These are phyloP conservation scores for Mastigias papua DNA, from an alignment of 30 jellyfish, hydroid and myxozoan genomes.

Conservation along the genomic window DNA sequence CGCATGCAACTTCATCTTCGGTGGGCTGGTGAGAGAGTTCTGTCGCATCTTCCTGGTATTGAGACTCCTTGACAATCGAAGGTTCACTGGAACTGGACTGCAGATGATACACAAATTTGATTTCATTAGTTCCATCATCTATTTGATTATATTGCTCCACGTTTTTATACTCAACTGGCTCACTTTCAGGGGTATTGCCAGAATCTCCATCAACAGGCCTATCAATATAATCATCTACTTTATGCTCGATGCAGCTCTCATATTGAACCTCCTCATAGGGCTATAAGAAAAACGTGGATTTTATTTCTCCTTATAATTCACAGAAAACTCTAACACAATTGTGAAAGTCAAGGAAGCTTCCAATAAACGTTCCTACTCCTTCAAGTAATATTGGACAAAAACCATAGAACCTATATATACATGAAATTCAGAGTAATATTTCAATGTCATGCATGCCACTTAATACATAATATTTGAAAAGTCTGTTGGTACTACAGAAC, in stretches of 20 bases:
- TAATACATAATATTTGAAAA: too few species aligned
- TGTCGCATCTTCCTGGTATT: neutral
- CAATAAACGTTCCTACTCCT: too few species aligned
- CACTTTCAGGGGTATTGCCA: neutral
- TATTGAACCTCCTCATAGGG: neutral
- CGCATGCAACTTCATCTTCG: neutral
- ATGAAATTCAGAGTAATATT: too few species aligned
- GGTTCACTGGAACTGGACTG: neutral
- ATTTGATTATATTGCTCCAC: neutral
- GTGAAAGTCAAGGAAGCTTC: too few species aligned
- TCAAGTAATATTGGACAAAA: too few species aligned
- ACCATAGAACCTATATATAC: too few species aligned
- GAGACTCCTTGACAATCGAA: neutral
- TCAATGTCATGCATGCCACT: too few species aligned
- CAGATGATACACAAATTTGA: neutral
- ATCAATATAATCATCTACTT: neutral
- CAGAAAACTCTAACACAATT: too few species aligned
- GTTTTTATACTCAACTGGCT: neutral
- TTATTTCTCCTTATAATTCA: too few species aligned
- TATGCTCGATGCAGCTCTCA: neutral
- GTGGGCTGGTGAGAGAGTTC: neutral
- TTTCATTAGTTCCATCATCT: neutral
- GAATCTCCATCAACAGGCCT: neutral
- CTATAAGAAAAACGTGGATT: neutral
- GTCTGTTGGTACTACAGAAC: too few species aligned